Evolutionary conservation across 2,113 vertebrate species (phyloP).

Genomic region (Muntiacus reevesi): DNA sequence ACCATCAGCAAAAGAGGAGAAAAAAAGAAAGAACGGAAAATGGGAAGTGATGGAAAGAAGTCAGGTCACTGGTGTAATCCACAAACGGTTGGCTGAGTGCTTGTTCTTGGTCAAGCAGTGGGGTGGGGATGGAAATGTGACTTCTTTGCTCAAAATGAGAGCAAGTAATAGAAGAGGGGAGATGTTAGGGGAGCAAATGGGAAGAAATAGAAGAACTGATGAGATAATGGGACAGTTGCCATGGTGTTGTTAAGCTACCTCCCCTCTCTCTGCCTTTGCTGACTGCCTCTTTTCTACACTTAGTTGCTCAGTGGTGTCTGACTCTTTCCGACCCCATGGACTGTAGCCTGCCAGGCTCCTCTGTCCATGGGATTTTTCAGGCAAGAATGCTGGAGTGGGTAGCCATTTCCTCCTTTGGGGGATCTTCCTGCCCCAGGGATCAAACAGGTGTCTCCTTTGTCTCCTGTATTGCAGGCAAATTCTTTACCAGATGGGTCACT

Average conservation of each 20-base stretch:
- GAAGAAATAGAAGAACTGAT: not conserved
- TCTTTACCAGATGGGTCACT: not conserved
- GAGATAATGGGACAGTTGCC: not conserved
- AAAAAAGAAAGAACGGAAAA: not conserved
- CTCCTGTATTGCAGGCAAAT: not conserved
- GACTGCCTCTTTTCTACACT: not conserved
- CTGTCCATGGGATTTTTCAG: not conserved
- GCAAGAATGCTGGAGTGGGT: not conserved
- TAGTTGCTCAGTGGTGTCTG: not conserved
- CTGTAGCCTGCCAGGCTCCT: not conserved
- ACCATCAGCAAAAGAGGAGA: not conserved
- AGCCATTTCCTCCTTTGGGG: not conserved
- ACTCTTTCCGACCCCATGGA: not conserved
- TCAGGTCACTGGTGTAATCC: not conserved
- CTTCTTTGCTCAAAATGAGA: not conserved
- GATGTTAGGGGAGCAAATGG: not conserved
- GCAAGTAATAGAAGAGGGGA: not conserved
- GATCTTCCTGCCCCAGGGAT: not conserved
- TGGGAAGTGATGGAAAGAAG: not conserved
- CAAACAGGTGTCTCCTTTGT: not conserved
- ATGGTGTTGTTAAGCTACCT: fast-evolving
- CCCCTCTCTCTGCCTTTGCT: not conserved
- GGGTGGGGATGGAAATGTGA: not conserved
- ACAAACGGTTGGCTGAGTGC: not conserved
- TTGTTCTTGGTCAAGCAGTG: not conserved